These are phyloP conservation scores for Drosophila subpulchrella DNA, from an alignment of 1,140 invertebrate genomes.

Conservation along the genomic window DNA sequence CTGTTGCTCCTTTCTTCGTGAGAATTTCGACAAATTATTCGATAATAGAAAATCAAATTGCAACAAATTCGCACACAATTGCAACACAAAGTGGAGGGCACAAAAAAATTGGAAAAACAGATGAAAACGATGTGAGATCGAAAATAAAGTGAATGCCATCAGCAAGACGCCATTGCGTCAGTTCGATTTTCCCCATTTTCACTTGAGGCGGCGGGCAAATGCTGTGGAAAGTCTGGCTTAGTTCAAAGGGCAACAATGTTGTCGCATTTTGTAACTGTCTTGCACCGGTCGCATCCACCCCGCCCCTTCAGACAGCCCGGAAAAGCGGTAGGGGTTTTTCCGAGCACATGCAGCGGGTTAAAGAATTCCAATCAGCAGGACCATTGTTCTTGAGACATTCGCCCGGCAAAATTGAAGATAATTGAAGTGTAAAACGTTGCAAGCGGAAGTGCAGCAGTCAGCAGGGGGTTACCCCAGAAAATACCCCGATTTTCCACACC, in stretches of 20 bases:
- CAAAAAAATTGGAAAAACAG: neutral
- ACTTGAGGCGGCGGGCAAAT: constrained; percentile 31
- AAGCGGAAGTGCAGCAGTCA: constrained; percentile 78
- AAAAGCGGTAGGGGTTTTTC: constrained; percentile 9
- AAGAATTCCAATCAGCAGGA: constrained; percentile 80
- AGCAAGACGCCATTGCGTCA: constrained; percentile 67
- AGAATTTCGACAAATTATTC: constrained; percentile 73
- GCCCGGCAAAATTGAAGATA: constrained; percentile 79
- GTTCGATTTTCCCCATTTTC: constrained; percentile 60
- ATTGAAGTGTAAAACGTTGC: constrained; percentile 80
- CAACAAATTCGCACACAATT: constrained; percentile 81
- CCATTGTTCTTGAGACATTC: constrained; percentile 82
- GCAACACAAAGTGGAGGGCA: constrained; percentile 51
- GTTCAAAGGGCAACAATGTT: constrained; percentile 72
- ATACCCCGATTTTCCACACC: neutral
- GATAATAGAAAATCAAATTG: constrained; percentile 80
- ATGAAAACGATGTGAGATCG: constrained; percentile 45
- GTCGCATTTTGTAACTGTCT: constrained; percentile 82
- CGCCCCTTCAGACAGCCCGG: neutral
- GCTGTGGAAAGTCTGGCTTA: constrained; percentile 16
- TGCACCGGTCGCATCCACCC: constrained; percentile 47
- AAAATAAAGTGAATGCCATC: constrained; percentile 76
- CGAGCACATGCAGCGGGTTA: constrained; percentile 74
- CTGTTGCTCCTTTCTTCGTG: constrained; percentile 12
- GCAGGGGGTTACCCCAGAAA: constrained; percentile 34